Evolutionary conservation across 2,113 vertebrate genomes (phyloP).

Genomic region (Cinclus cinclus): DNA sequence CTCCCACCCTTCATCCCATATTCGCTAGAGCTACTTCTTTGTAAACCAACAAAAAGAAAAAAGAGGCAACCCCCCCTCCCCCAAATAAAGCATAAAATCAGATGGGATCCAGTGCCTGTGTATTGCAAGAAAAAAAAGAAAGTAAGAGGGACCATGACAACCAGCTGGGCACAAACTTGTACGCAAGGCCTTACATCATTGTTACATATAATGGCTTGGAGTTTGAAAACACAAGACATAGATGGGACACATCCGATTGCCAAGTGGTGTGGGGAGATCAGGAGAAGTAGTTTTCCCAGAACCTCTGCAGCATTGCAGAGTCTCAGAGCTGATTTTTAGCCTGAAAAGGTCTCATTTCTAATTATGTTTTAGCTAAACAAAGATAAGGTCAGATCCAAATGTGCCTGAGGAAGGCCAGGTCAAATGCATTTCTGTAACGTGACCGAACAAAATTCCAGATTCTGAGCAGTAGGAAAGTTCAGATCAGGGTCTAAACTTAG

Average conservation of each 20-base stretch:
- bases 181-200: background rate
- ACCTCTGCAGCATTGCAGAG: background rate
- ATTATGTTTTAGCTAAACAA: background rate
- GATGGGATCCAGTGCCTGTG: background rate
- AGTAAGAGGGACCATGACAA: background rate
- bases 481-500: slow-evolving; percentile 29
- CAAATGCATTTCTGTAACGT: slow-evolving; percentile 22
- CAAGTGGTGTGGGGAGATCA: background rate
- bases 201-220: background rate
- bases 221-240: background rate
- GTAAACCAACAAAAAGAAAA: background rate
- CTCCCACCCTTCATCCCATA: background rate
- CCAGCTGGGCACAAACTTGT: background rate
- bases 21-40: background rate
- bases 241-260: background rate
- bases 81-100: background rate
- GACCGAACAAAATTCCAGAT: slow-evolving; percentile 26
- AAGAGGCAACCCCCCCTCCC: background rate
- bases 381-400: background rate
- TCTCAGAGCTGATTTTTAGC: background rate
- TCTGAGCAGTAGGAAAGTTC: background rate
- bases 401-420: background rate
- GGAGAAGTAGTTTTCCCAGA: background rate
- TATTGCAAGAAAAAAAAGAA: background rate
- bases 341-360: background rate